Percentiles rank a stretch among this genome's conserved stretches.
Conservation (phyloP, 2,888 invertebrate genomes). For the Stenotaenia linearis region DNA sequence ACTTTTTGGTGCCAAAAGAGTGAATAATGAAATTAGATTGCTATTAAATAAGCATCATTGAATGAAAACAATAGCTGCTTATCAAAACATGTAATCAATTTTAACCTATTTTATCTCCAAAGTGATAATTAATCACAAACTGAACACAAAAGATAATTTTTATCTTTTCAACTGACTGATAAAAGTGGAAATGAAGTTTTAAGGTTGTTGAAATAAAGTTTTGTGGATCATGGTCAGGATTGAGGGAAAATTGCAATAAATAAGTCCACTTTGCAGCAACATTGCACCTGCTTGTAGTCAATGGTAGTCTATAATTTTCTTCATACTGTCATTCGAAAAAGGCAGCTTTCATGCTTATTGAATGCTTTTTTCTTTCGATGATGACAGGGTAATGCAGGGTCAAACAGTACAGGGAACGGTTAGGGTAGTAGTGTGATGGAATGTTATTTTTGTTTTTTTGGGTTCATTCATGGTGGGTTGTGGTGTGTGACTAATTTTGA, state of each 20-base stretch:
- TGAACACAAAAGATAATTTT: neutral
- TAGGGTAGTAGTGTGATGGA: too few species aligned
- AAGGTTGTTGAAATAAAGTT: neutral
- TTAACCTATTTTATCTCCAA: neutral
- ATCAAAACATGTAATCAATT: neutral
- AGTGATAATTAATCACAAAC: neutral
- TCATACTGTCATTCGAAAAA: neutral
- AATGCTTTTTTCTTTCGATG: neutral
- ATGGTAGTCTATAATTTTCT: neutral
- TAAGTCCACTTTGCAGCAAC: neutral
- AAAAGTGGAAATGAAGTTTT: neutral
- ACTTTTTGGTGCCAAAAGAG: too few species aligned
- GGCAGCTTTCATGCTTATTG: neutral
- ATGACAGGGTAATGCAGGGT: neutral
- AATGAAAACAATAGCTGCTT: neutral
- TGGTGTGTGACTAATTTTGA: too few species aligned
- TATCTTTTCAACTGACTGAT: neutral
- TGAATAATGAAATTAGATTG: too few species aligned
- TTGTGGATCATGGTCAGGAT: neutral
- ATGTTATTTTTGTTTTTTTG: too few species aligned
- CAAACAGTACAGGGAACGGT: neutral
- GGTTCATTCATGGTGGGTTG: too few species aligned
- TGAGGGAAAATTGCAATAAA: neutral
- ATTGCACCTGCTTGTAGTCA: neutral
- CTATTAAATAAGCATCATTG: constrained; percentile 3